These are phyloP conservation scores for Limnodromus scolopaceus DNA, from an alignment of 2,797 vertebrate species.

Conservation along the genomic window DNA sequence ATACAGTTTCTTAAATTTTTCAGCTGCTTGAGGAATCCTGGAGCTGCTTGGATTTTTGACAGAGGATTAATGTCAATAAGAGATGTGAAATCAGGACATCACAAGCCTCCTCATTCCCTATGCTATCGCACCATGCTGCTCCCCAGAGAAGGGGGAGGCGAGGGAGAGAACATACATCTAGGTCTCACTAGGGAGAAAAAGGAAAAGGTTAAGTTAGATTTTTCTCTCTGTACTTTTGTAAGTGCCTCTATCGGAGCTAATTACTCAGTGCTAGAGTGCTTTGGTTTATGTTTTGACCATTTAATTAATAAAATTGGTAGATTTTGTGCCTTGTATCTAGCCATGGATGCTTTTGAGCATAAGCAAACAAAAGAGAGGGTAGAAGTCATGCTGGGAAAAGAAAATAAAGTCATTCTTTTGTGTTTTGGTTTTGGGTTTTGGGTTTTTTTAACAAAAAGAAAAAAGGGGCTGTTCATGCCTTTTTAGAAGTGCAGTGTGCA, in stretches of 20 bases:
- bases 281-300: background rate
- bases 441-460: background rate
- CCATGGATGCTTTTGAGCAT: background rate
- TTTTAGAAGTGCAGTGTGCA: background rate
- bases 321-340: conserved; percentile 13
- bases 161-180: background rate
- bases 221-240: background rate
- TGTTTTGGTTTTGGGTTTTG: background rate
- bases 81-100: conserved; percentile 1
- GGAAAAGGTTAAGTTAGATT: conserved; percentile 1
- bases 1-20: background rate
- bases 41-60: conserved; percentile 47
- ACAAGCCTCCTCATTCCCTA: background rate
- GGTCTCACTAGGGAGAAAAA: background rate
- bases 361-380: background rate
- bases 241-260: background rate
- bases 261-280: background rate
- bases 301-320: background rate
- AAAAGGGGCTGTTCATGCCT: background rate
- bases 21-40: conserved; percentile 37
- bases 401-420: background rate
- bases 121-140: background rate
- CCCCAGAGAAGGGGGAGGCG: background rate
- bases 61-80: conserved; percentile 44
- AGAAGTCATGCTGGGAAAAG: background rate